A percentile compares a stretch with the other conserved stretches of the same genome.
Conservation (phyloP, 2,888 invertebrate species). For the Latrodectus hesperus region DNA sequence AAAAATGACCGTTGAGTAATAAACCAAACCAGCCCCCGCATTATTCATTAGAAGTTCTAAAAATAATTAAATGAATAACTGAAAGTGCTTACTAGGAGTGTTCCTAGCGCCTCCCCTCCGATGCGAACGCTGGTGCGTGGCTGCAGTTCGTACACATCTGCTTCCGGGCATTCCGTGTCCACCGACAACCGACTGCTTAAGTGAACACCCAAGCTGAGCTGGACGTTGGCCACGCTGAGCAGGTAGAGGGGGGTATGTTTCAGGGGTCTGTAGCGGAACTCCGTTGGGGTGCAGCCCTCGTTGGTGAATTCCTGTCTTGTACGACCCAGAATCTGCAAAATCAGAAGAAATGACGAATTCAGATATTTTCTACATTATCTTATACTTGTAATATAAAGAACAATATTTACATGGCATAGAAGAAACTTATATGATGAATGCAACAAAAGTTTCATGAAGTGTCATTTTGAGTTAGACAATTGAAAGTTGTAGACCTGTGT, state of each 20-base stretch:
- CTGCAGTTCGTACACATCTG: conserved; percentile 40
- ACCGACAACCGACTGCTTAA: conserved; percentile 61
- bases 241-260: conserved; percentile 69
- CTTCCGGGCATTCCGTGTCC: conserved; percentile 31
- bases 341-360: neutral
- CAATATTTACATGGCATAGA: too few relatives aligned
- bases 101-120: conserved; percentile 69
- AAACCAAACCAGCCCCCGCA: too few relatives aligned
- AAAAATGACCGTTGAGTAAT: too few relatives aligned
- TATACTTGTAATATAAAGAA: too few relatives aligned
- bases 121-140: conserved; percentile 62
- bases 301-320: conserved; percentile 65
- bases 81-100: conserved; percentile 52
- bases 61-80: too few relatives aligned
- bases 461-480: too few relatives aligned
- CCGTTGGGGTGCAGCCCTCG: conserved; percentile 59
- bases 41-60: too few relatives aligned
- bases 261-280: conserved; percentile 50
- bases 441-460: too few relatives aligned
- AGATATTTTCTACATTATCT: neutral
- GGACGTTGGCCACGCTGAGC: conserved; percentile 65
- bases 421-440: too few relatives aligned
- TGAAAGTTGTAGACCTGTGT: too few relatives aligned
- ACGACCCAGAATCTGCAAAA: conserved; percentile 49
- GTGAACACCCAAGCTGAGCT: conserved; percentile 68